Evolutionary conservation across 2,797 vertebrate genomes (phyloP).

Genomic region (Poeciliopsis paucimaculata): DNA sequence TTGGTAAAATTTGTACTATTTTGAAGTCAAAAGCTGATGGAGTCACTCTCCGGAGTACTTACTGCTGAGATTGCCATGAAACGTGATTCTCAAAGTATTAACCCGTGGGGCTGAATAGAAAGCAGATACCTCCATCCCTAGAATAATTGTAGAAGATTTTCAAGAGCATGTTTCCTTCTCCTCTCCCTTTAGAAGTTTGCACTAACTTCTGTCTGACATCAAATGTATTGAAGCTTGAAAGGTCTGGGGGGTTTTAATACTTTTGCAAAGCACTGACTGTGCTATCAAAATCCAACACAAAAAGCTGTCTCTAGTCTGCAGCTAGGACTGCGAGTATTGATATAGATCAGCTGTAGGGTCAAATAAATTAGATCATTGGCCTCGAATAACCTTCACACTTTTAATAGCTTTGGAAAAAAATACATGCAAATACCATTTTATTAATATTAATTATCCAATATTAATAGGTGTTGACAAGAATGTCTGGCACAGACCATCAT

Average conservation of each 20-base stretch:
- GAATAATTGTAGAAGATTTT: not conserved
- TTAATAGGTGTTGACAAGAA: slow-evolving; percentile 7
- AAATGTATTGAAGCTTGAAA: not conserved
- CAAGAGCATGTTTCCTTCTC: not conserved
- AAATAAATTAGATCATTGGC: slow-evolving; percentile 23
- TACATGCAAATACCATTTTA: slow-evolving; percentile 6
- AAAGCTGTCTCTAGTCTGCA: slow-evolving; percentile 35
- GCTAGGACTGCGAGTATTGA: slow-evolving; percentile 24
- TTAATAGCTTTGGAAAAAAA: slow-evolving; percentile 1
- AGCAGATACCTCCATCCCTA: not conserved
- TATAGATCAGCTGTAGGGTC: slow-evolving; percentile 22
- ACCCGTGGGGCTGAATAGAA: not conserved
- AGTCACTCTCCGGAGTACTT: not conserved
- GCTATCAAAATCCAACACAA: slow-evolving; percentile 48
- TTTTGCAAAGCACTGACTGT: not conserved
- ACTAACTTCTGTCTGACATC: not conserved
- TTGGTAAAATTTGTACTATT: not conserved
- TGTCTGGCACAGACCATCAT: not conserved
- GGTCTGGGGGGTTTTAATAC: not conserved
- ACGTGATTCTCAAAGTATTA: not conserved
- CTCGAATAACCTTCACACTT: slow-evolving; percentile 28
- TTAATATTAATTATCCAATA: slow-evolving; percentile 18
- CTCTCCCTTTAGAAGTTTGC: not conserved
- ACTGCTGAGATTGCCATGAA: not conserved
- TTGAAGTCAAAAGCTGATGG: not conserved